phyloP scores from a whole-genome alignment of 1,140 invertebrate genomes.

The Drosophila simulans region DNA sequence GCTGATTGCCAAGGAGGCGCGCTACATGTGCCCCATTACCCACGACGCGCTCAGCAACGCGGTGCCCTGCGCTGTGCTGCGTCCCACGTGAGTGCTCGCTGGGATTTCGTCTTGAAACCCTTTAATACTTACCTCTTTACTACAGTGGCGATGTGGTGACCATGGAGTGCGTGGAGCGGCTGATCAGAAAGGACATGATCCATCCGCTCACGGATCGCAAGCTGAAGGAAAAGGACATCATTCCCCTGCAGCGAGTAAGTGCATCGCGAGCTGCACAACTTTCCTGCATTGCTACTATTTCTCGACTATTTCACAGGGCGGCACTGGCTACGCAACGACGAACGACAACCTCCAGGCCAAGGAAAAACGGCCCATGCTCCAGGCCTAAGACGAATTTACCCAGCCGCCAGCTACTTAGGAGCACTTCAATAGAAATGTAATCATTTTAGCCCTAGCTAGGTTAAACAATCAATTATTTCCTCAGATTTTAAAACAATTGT shows the following conservation, averaged over 20 bases:
- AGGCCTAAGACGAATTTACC: slow-evolving; percentile 86
- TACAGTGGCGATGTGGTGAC: slow-evolving; percentile 95
- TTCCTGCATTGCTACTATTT: background rate
- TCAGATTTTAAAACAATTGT: background rate
- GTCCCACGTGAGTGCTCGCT: slow-evolving; percentile 90
- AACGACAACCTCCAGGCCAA: slow-evolving; percentile 94
- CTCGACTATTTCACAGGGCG: slow-evolving; percentile 88
- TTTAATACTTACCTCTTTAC: too few relatives aligned
- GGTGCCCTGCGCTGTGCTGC: slow-evolving; percentile 95
- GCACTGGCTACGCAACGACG: slow-evolving; percentile 96
- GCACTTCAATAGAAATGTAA: background rate
- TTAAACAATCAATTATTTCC: background rate
- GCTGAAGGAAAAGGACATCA: slow-evolving; percentile 97
- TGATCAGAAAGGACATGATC: slow-evolving; percentile 98
- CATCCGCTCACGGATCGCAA: slow-evolving; percentile 96
- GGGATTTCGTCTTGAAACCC: background rate
- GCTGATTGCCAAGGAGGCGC: slow-evolving; percentile 92
- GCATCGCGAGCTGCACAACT: background rate
- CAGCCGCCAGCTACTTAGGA: background rate
- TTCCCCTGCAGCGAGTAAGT: slow-evolving; percentile 93
- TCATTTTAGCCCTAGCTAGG: background rate
- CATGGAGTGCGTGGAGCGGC: slow-evolving; percentile 97
- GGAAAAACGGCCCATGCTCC: slow-evolving; percentile 93
- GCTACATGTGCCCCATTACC: slow-evolving; percentile 99
- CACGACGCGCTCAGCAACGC: slow-evolving; percentile 98